Percentiles rank a stretch among this genome's conserved stretches.
phyloP scores from a whole-genome alignment of 2,113 vertebrate genomes.

The Chascanopsetta lugubris region DNA sequence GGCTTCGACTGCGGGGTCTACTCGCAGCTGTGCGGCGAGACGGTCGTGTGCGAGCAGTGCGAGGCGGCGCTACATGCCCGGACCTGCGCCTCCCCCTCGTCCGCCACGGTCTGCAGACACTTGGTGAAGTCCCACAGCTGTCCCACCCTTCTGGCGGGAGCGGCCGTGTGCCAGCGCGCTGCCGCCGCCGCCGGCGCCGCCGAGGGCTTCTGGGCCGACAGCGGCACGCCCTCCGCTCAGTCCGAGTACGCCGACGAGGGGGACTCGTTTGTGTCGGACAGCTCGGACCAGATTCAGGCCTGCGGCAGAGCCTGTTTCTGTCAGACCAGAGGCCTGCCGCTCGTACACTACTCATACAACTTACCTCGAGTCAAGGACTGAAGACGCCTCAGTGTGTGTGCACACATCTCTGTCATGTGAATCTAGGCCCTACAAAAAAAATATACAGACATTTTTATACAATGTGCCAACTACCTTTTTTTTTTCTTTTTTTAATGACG shows the following conservation, averaged over 20 bases:
- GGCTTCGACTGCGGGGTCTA: conserved; percentile 82
- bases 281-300: conserved; percentile 96
- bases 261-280: conserved; percentile 96
- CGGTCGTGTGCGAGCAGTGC: conserved; percentile 88
- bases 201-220: conserved; percentile 90
- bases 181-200: no score
- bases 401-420: conserved; percentile 47
- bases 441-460: conserved; percentile 40
- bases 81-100: conserved; percentile 77
- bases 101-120: conserved; percentile 88
- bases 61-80: conserved; percentile 87
- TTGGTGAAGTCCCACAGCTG: conserved; percentile 96
- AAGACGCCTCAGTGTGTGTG: conserved; percentile 29
- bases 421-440: conserved; percentile 41
- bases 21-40: conserved; percentile 84
- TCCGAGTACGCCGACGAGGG: conserved; percentile 95
- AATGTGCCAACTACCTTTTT: conserved; percentile 67
- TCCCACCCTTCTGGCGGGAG: conserved; percentile 84
- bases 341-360: conserved; percentile 92
- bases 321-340: conserved; percentile 92
- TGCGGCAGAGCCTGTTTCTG: conserved; percentile 96
- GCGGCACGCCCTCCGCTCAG: conserved; percentile 89
- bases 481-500: conserved; percentile 48
- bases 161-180: conserved; percentile 83
- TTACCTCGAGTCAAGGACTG: conserved; percentile 85